phyloP scores from a whole-genome alignment of 2,888 invertebrate species.

The Callyntrura sp. region DNA sequence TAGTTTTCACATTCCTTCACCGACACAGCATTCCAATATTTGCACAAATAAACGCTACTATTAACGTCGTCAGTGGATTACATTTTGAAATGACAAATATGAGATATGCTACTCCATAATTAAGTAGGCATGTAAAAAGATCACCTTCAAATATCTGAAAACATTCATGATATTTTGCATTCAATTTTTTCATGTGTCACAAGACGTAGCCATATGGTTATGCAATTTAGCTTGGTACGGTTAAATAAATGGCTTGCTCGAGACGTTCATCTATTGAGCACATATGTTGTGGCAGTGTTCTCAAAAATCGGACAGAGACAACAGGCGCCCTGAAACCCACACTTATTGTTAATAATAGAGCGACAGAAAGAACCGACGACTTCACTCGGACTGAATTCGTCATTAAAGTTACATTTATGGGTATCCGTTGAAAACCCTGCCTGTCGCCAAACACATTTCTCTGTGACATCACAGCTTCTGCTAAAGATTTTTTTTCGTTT shows the following conservation, averaged over 20 bases:
- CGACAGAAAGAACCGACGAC: conserved; percentile 45
- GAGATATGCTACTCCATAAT: conserved; percentile 5
- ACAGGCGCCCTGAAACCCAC: conserved; percentile 74
- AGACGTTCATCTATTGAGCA: conserved; percentile 61
- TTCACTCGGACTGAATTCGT: conserved; percentile 24
- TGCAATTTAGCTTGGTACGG: conserved; percentile 6
- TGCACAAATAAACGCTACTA: no score
- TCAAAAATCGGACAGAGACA: conserved; percentile 63
- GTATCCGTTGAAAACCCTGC: neutral
- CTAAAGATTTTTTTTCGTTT: neutral
- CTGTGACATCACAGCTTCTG: no score
- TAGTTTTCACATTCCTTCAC: no score
- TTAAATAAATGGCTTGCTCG: conserved; percentile 47
- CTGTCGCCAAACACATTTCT: conserved; percentile 6
- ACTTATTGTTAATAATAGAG: conserved; percentile 64
- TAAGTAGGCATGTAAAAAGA: conserved; percentile 32
- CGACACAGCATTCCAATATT: no score
- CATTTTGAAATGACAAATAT: conserved; percentile 8
- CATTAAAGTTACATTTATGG: conserved; percentile 54
- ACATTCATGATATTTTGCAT: conserved; percentile 8
- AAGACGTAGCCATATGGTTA: conserved; percentile 21
- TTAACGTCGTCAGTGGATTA: neutral
- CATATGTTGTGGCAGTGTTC: conserved; percentile 25
- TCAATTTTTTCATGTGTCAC: conserved; percentile 27
- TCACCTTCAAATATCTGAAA: conserved; percentile 48